Base-by-base conservation (phyloP, 2,113 vertebrate genomes). In the Cettia cetti region DNA sequence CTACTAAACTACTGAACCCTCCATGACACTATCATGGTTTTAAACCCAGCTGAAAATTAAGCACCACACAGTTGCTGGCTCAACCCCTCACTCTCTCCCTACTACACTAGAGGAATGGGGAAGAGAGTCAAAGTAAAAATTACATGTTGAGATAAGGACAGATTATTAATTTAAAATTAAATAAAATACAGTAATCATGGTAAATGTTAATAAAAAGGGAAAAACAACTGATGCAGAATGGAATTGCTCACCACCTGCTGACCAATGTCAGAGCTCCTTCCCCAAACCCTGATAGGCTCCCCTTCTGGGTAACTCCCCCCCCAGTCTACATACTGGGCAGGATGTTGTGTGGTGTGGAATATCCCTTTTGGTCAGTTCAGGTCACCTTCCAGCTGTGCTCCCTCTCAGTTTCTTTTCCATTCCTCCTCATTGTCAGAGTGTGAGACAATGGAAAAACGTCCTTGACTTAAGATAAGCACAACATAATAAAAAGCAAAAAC, bases 51-150 rank as follows among this genome's bases (percentile, higher is more conserved):
- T 53, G 23, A 61, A 52, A 69, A 39, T 53, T 39, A 53, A 16
- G 8, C 39, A 53, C 8, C 26, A 44, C 56, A 39, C 10, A 59
- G 26, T 12, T 53, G 14, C 63, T 60, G 1, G 1, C 33, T 78
- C 18, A 11, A 23, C 8, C 10, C 39, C 11, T 50, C 0, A 0
- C 45, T 33, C 22, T 50, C 3, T 44, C 22, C 8, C 5, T 4
- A 0, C 5, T 21, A 12, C 6, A 9, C 18, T 11, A 60, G 39
- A 37, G 16, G 27, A 60, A 52, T 7, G 21, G 22, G 18, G 33
- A 45, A 3, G 22, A 53, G 23, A 69, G 37, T 33, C 33, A 44
- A 45, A 33, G 27, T 7, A 60, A 60, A 60, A 60, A 27, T 28
- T 37, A 5, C 44, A 28, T 39, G 13, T 19, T 33, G 11, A 28